These are phyloP conservation scores for Planiliza haematocheilus DNA, from an alignment of 2,113 vertebrate species.

Conservation along the genomic window DNA sequence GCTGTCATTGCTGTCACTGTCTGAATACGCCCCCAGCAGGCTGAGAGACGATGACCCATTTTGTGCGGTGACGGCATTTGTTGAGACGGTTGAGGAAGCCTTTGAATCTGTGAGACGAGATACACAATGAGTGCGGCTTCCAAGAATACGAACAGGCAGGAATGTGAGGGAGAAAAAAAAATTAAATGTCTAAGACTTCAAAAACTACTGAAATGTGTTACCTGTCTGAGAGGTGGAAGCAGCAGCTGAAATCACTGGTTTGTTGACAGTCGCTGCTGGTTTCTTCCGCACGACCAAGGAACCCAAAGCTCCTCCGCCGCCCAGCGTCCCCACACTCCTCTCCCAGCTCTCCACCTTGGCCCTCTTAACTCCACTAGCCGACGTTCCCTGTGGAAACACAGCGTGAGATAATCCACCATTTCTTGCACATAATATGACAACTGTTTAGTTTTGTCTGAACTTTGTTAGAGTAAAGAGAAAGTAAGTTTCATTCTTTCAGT, in stretches of 20 bases:
- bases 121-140: not conserved
- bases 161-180: too few species aligned
- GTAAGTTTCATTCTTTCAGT: too few species aligned
- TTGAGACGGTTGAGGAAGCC: not conserved
- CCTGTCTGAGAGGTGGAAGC: conserved; percentile 56
- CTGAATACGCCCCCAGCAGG: conserved; percentile 84
- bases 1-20: conserved; percentile 83
- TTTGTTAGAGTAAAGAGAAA: too few species aligned
- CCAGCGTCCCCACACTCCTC: conserved; percentile 84
- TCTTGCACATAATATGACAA: too few species aligned
- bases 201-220: conserved; percentile 31
- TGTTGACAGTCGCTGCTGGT: conserved; percentile 39
- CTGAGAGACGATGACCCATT: conserved; percentile 83
- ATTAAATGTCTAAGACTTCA: too few species aligned
- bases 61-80: conserved; percentile 4
- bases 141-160: too few species aligned
- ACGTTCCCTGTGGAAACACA: conserved; percentile 54
- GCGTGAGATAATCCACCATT: not conserved
- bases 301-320: conserved; percentile 71
- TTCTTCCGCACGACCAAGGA: conserved; percentile 86
- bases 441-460: too few species aligned
- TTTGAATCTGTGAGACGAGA: conserved; percentile 61
- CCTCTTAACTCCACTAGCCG: conserved; percentile 77
- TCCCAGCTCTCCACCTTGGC: conserved; percentile 87
- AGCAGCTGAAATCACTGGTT: conserved; percentile 15